Percentiles rank a stretch among this genome's conserved stretches.
Evolutionary conservation across 1,140 invertebrate genomes (phyloP).

Genomic region (Hycleus cichorii): DNA sequence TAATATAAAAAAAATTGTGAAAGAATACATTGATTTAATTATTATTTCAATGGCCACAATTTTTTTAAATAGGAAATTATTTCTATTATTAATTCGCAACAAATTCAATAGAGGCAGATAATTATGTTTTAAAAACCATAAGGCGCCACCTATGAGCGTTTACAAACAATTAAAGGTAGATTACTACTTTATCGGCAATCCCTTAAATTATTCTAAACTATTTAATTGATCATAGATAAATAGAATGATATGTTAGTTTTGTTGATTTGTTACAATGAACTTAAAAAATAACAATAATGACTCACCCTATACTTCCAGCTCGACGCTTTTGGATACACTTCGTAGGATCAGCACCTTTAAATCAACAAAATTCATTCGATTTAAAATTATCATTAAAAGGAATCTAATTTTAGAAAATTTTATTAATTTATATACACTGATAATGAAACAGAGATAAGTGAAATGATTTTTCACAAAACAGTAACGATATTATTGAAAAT

Average conservation of each 20-base stretch:
- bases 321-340: slow-evolving; percentile 55
- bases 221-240: background rate
- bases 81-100: too few relatives aligned
- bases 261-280: background rate
- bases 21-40: too few relatives aligned
- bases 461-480: slow-evolving; percentile 12
- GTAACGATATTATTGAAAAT: background rate
- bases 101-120: too few relatives aligned
- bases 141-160: too few relatives aligned
- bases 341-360: slow-evolving; percentile 51
- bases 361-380: background rate
- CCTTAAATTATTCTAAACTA: background rate
- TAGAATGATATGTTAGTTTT: background rate
- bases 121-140: too few relatives aligned
- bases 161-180: background rate
- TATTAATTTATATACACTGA: background rate
- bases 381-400: background rate
- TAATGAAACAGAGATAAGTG: background rate
- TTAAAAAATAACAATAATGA: slow-evolving; percentile 16
- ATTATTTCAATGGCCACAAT: too few relatives aligned
- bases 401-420: background rate
- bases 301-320: slow-evolving; percentile 54
- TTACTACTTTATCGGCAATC: background rate
- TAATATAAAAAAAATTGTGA: too few relatives aligned
- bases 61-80: too few relatives aligned